phyloP scores from a whole-genome alignment of 64 coral and sea anemone genomes.

The Montipora capricornis region DNA sequence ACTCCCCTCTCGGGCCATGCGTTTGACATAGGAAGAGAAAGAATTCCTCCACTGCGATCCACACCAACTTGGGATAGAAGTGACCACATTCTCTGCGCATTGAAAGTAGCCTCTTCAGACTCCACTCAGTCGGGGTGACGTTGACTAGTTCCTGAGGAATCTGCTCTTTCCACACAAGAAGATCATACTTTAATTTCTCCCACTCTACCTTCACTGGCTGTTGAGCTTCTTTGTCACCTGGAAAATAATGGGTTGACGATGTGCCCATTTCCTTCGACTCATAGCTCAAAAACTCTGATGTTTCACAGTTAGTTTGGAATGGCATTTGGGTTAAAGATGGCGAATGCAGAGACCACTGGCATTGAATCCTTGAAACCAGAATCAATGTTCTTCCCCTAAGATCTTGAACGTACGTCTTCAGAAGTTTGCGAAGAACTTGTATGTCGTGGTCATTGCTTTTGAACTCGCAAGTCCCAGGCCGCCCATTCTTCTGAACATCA shows the following conservation, averaged over 20 bases:
- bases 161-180: conserved; percentile 42
- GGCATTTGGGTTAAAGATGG: conserved; percentile 42
- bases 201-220: conserved; percentile 28
- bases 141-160: conserved; percentile 31
- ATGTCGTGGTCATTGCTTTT: neutral
- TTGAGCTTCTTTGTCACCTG: conserved; percentile 14
- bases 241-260: conserved; percentile 19
- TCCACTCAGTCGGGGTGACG: conserved; percentile 23
- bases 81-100: conserved; percentile 38
- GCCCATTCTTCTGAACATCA: conserved; percentile 45
- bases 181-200: conserved; percentile 50
- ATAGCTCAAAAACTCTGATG: conserved; percentile 30
- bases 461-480: conserved; percentile 22
- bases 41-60: conserved; percentile 34
- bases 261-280: conserved; percentile 31
- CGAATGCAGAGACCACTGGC: conserved; percentile 35
- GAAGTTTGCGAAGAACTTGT: conserved; percentile 50
- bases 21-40: conserved; percentile 16
- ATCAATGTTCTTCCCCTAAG: conserved; percentile 25
- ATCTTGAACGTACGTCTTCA: neutral
- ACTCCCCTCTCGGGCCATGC: conserved; percentile 7
- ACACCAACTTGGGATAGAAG: conserved; percentile 45
- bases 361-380: conserved; percentile 19
- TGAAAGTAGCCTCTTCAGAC: conserved; percentile 22
- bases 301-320: neutral